Evolutionary conservation across 2,888 invertebrate genomes (phyloP), one percentile per base, ranked within the genome.

Genomic region (Galeruca laticollis): DNA sequence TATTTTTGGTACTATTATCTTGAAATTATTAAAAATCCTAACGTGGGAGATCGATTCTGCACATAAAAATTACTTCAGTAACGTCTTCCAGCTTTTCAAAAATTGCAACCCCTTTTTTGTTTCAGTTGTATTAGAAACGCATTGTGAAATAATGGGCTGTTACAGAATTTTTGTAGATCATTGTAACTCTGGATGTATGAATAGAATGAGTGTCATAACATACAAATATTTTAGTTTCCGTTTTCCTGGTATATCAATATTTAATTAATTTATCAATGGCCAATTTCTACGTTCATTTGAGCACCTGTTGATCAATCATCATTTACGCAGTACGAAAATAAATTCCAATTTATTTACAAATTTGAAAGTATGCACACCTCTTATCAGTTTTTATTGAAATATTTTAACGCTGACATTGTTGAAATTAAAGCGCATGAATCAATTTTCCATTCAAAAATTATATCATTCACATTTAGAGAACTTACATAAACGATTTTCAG

Each of bases 401-500:
- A 47, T 47, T 47, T 18, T 47, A 47, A 47, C 43, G 15, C 8
- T 47, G 8, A n/a, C 15, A 15, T 47, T 47, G 9, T 47, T 47
- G 15, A 47, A 47, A 47, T 4, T n/a, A 13, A 15, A 43, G 43
- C 43, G n/a, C 11, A 37, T 37, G 37, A 37, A 37, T 37, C 37
- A 37, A 37, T 11, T 37, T 37, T 15, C 6, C 15, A 47, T 1
- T 9, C 8, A 47, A 18, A 13, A 56, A 56, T 56, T 18, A 18
- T 9, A 18, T 33, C n/a, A 56, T 8, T 31, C 21, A 2, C 20
- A 10, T 52, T 2, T 26, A 54, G 10, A 26, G 10, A 20, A 54
- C 21, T 54, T 54, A 3, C 10, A 54, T 54, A 26, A 18, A 54
- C 18, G 31, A 54, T 54, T 31, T 31, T n/a, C 54, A 54, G 57